Percentiles rank a stretch among this genome's conserved stretches.
Conservation (phyloP, 2,888 invertebrate species). For the Exocentrus adspersus region DNA sequence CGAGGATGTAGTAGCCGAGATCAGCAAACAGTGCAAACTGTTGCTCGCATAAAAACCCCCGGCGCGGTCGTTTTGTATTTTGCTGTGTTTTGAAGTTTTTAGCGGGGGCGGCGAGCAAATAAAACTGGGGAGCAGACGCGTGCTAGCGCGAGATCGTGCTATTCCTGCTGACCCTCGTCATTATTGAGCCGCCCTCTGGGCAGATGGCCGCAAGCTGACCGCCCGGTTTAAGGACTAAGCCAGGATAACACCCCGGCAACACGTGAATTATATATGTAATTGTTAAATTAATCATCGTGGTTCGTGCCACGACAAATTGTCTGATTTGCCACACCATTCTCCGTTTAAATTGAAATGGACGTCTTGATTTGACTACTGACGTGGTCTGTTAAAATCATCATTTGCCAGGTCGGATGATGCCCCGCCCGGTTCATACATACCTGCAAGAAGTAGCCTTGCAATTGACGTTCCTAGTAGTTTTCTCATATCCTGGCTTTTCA, state of each 20-base stretch:
- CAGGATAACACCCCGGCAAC: constrained; percentile 44
- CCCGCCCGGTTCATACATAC: constrained; percentile 13
- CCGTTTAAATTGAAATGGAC: no score
- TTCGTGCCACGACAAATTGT: constrained; percentile 35
- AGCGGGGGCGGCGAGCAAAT: constrained; percentile 42
- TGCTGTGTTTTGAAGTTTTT: constrained; percentile 41
- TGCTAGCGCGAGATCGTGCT: constrained; percentile 58
- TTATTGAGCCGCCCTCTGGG: constrained; percentile 54
- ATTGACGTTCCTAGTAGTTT: constrained; percentile 47
- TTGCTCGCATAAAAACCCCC: constrained; percentile 38
- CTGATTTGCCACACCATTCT: constrained; percentile 26
- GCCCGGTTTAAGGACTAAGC: constrained; percentile 46
- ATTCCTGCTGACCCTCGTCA: constrained; percentile 59
- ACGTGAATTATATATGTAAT: constrained; percentile 45
- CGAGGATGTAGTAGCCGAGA: constrained; percentile 33
- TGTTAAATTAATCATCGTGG: constrained; percentile 38
- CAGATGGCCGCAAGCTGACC: constrained; percentile 48
- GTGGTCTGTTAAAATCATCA: constrained; percentile 4
- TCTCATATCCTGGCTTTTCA: constrained; percentile 44
- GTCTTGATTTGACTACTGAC: no score
- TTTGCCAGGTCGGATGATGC: constrained; percentile 14
- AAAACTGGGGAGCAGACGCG: constrained; percentile 51
- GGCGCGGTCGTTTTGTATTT: constrained; percentile 43
- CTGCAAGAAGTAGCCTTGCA: constrained; percentile 41
- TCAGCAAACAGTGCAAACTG: constrained; percentile 41